A percentile compares a stretch with the other conserved stretches of the same genome.
Evolutionary conservation across 2,888 invertebrate genomes (phyloP).

Genomic region (Drosophila dives): DNA sequence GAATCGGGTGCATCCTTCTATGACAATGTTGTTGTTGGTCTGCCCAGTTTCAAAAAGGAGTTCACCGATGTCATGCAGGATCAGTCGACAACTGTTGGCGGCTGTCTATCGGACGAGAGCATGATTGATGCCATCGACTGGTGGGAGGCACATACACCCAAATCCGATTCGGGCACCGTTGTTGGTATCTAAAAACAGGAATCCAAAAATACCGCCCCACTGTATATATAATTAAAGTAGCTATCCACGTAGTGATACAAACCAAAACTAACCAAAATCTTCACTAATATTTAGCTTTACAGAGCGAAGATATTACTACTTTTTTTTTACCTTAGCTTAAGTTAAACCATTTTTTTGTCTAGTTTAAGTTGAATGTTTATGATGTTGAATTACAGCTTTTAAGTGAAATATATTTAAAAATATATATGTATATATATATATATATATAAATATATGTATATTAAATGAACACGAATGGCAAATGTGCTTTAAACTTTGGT

Average conservation of each 20-base stretch:
- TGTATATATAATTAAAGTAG: slow-evolving; percentile 40
- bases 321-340: slow-evolving; percentile 36
- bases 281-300: slow-evolving; percentile 7
- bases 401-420: slow-evolving; percentile 26
- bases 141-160: slow-evolving; percentile 86
- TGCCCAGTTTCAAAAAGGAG: slow-evolving; percentile 81
- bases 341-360: slow-evolving; percentile 48
- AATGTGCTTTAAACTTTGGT: neutral
- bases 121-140: slow-evolving; percentile 86
- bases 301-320: neutral
- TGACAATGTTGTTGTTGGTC: slow-evolving; percentile 67
- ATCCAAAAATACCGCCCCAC: too few species aligned
- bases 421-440: slow-evolving; percentile 9
- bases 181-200: slow-evolving; percentile 27
- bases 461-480: neutral
- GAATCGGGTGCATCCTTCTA: slow-evolving; percentile 64
- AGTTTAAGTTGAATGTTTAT: slow-evolving; percentile 44
- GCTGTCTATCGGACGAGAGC: slow-evolving; percentile 85
- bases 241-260: slow-evolving; percentile 35
- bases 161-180: slow-evolving; percentile 76
- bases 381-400: slow-evolving; percentile 45
- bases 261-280: slow-evolving; percentile 42
- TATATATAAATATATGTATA: neutral
- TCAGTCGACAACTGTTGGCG: slow-evolving; percentile 62
- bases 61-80: slow-evolving; percentile 83